Evolutionary conservation across 1,140 invertebrate species (phyloP).

Genomic region (Diuraphis noxia): DNA sequence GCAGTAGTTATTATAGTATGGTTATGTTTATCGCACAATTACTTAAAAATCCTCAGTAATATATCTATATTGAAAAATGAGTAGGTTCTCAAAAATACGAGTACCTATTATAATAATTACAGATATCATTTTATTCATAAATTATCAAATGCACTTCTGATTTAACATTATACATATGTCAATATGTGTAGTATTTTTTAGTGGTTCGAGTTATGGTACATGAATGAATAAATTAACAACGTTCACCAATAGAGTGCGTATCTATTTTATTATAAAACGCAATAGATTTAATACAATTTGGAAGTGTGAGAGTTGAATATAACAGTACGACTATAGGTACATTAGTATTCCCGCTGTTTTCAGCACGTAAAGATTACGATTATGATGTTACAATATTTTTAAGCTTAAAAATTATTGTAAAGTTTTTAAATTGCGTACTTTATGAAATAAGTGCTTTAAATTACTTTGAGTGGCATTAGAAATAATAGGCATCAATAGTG

Average conservation of each 20-base stretch:
- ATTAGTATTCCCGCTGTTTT: constrained; percentile 39
- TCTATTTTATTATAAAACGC: constrained; percentile 25
- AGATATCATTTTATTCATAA: neutral
- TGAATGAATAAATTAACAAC: neutral
- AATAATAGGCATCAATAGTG: neutral
- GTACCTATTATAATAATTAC: neutral
- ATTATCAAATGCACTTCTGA: neutral
- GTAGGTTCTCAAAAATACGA: neutral
- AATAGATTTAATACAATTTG: neutral
- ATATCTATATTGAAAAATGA: neutral
- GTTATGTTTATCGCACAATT: neutral
- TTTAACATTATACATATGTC: neutral
- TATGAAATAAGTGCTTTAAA: constrained; percentile 6
- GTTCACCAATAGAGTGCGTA: constrained; percentile 41
- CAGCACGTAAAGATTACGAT: constrained; percentile 22
- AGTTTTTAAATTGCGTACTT: neutral
- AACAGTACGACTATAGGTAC: neutral
- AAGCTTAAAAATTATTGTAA: neutral
- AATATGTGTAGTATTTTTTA: neutral
- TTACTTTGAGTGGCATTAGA: neutral
- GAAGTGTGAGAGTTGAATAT: constrained; percentile 2
- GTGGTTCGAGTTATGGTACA: neutral
- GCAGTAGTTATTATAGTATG: neutral
- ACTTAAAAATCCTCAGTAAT: neutral
- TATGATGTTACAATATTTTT: neutral